These are phyloP conservation scores for Sus scrofa DNA, from an alignment of 2,113 vertebrate genomes.

Conservation along the genomic window T2T-Sscrofa CM000820.6:123574001-123574500, in stretches of 20 bases:
- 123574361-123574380: constrained; percentile 64
- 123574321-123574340: constrained; percentile 50
- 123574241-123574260: background rate
- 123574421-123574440: background rate
- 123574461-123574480: background rate
- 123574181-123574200: background rate
- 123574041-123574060: no score
- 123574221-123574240: background rate
- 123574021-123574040: background rate
- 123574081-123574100: no score
- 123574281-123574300: constrained; percentile 51
- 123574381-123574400: constrained; percentile 29
- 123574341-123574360: constrained; percentile 64
- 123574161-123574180: no score
- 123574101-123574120: no score
- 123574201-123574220: background rate
- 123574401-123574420: background rate
- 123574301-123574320: constrained; percentile 43
- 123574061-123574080: no score
- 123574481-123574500: background rate
- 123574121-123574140: no score
- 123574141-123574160: no score
- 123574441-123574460: background rate
- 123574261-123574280: background rate
- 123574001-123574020: background rate